Base-by-base conservation (phyloP, 2,888 invertebrate genomes). In the Schrankia costaestrigalis region DNA sequence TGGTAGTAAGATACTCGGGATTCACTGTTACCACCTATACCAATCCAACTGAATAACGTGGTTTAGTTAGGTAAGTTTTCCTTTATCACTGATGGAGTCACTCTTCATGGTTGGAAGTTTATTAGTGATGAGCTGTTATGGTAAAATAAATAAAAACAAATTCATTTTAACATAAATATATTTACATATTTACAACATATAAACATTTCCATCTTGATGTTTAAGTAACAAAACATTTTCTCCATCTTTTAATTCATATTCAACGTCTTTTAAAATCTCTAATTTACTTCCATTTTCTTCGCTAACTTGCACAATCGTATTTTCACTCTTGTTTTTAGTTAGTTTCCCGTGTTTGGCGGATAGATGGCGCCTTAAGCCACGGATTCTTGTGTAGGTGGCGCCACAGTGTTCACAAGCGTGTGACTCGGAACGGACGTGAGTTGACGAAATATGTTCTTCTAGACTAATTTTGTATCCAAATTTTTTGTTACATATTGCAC, bases 401-500 rank as follows among this genome's bases (percentile, higher is more conserved):
- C 76, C 71, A 46, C 86, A 85, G 12, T 68, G 62, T 1, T 51
- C 46, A 35, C 84, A 85, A 0, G 67, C 32, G 31, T 76, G 70
- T 0, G 58, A 22, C 34, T 74, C 70, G 0, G 78, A 64, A 0
- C 71, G 67, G 6, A 75, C 78, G 47, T 87, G 86, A 0, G 71
- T 45, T 0, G 75, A 63, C 0, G 76, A 60, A 2, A 85, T 57
- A 41, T 87, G 86, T 30, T 86, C 86, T 25, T 78, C 73, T 1
- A 87, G 27, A 14, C 80, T 84, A 4, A 69, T 46, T 50, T 85
- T 87, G 56, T 85, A 85, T 0, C 82, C 84, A 22, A 84, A 85
- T 30, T 77, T 81, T 45, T 85, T 85, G 11, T 54, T 61, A 57
- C 86, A 86, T 8, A 82, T 68, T 10, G 64, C 57, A 31, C 86